phyloP scores from a whole-genome alignment of 2,113 vertebrate genomes.

The Phrynosoma platyrhinos region DNA sequence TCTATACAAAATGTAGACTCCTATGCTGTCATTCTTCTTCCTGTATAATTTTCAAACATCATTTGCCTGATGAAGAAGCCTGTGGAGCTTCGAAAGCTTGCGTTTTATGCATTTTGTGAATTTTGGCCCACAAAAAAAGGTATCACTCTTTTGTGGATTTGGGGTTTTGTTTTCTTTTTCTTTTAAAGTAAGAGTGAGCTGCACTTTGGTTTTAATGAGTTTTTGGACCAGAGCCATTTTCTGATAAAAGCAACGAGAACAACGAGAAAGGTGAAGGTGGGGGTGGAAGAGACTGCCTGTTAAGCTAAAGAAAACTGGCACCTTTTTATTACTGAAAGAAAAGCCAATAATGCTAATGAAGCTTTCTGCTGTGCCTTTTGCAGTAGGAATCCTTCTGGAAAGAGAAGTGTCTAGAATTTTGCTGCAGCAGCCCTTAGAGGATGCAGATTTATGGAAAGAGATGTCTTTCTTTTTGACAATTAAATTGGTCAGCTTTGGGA shows the following conservation, averaged over 20 bases:
- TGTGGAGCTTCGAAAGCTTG: too few relatives aligned
- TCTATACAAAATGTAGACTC: too few relatives aligned
- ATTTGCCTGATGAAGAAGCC: too few relatives aligned
- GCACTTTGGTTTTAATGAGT: slow-evolving; percentile 72
- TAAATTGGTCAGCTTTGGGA: slow-evolving; percentile 25
- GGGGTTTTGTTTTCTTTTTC: not conserved
- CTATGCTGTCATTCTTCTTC: too few relatives aligned
- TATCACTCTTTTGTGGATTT: too few relatives aligned
- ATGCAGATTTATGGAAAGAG: not conserved
- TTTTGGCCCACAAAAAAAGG: too few relatives aligned
- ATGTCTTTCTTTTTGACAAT: slow-evolving; percentile 23
- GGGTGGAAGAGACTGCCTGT: slow-evolving; percentile 20
- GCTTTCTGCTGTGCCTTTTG: not conserved
- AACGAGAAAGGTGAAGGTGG: not conserved
- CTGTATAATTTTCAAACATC: too few relatives aligned
- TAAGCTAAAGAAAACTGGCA: slow-evolving; percentile 42
- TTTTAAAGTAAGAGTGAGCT: slow-evolving; percentile 60
- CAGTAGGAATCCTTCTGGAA: rapidly evolving
- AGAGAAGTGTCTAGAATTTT: not conserved
- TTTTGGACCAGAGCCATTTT: slow-evolving; percentile 63
- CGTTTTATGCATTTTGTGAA: too few relatives aligned
- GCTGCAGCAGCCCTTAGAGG: not conserved
- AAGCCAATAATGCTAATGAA: not conserved
- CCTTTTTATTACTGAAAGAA: slow-evolving; percentile 38
- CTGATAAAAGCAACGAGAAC: slow-evolving; percentile 59